A percentile compares a stretch with the other conserved stretches of the same genome.
These are phyloP conservation scores for Plebejus argus DNA, from an alignment of 2,888 invertebrate genomes.

Conservation along the genomic window DNA sequence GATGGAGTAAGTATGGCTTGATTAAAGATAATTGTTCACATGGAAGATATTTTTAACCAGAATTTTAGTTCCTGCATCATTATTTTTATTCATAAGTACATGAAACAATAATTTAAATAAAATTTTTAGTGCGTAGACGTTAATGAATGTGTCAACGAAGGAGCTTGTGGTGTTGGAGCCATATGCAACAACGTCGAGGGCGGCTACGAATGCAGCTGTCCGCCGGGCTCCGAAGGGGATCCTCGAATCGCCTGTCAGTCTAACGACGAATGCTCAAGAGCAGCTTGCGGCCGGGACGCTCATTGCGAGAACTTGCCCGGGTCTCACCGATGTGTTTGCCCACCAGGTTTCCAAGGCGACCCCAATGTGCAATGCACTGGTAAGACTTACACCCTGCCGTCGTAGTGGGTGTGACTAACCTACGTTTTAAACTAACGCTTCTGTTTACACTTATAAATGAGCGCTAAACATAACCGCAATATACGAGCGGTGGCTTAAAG, in stretches of 20 bases:
- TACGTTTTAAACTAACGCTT: conserved; percentile 63
- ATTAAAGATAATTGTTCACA: not conserved
- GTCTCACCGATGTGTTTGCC: conserved; percentile 90
- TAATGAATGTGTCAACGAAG: conserved; percentile 88
- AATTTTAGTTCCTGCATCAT: not conserved
- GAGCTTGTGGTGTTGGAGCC: conserved; percentile 89
- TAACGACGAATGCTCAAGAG: conserved; percentile 87
- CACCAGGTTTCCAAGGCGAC: conserved; percentile 90
- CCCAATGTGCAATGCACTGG: conserved; percentile 88
- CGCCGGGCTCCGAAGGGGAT: conserved; percentile 90
- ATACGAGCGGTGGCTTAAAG: conserved; percentile 72
- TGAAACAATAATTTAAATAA: conserved; percentile 4
- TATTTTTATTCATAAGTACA: not conserved
- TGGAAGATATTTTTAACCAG: not conserved
- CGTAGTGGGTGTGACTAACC: conserved; percentile 51
- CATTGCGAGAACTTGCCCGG: conserved; percentile 90
- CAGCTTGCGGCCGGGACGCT: conserved; percentile 90
- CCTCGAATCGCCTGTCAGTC: conserved; percentile 88
- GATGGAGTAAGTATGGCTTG: conserved; percentile 64
- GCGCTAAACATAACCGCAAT: conserved; percentile 73
- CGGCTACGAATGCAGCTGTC: conserved; percentile 91
- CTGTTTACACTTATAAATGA: conserved; percentile 56
- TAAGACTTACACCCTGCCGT: conserved; percentile 62
- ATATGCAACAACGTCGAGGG: conserved; percentile 90
- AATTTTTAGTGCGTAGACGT: conserved; percentile 86